Conservation (phyloP, 2,797 vertebrate genomes). For the Diplodus sargus region DNA sequence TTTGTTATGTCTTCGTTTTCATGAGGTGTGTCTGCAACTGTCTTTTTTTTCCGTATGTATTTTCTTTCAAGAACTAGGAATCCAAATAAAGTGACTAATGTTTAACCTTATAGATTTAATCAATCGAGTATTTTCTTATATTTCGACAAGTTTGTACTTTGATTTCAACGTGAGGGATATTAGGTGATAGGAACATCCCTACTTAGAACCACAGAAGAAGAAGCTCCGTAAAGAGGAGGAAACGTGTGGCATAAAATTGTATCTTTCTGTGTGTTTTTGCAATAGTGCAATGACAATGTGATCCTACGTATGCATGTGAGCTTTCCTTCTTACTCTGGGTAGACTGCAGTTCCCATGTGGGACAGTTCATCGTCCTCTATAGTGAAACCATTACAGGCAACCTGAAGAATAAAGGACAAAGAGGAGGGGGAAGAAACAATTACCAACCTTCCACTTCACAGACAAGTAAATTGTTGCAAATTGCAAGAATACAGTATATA, state of each 20-base stretch:
- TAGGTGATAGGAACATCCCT: no score
- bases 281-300: conserved; percentile 26
- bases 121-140: no score
- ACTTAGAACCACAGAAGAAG: background rate
- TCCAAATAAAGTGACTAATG: background rate
- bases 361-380: conserved; percentile 97
- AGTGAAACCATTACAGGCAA: conserved; percentile 97
- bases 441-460: background rate
- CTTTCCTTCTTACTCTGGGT: conserved; percentile 90
- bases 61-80: background rate
- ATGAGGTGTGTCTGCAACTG: background rate
- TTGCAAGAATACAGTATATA: no score
- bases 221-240: background rate
- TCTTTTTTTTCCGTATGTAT: no score
- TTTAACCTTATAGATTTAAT: background rate
- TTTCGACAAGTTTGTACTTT: no score
- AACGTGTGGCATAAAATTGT: background rate
- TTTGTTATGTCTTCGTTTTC: background rate
- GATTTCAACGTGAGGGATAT: no score
- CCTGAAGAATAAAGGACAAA: conserved; percentile 77
- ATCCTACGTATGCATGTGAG: background rate
- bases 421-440: background rate
- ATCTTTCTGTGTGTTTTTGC: background rate
- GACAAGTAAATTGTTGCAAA: background rate
- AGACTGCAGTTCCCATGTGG: conserved; percentile 94